These are phyloP conservation scores for Drosophila prostipennis DNA, from an alignment of 2,888 invertebrate genomes.

Conservation along the genomic window DNA sequence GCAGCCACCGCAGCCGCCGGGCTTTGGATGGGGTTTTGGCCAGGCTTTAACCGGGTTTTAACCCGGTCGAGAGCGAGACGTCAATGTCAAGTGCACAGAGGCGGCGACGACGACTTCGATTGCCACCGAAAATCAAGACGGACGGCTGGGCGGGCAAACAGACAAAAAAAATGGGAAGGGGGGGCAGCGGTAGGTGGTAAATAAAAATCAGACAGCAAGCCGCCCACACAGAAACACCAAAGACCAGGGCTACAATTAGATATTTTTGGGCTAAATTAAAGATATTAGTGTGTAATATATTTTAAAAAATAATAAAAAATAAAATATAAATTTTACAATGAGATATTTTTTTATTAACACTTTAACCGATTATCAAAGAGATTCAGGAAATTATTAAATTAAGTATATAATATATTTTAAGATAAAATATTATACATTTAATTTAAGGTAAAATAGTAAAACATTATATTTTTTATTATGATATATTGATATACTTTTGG, in stretches of 20 bases:
- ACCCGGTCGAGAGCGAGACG: conserved; percentile 28
- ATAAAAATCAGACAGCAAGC: conserved; percentile 5
- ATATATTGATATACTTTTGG: too few species aligned
- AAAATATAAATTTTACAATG: too few species aligned
- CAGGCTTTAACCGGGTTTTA: not conserved
- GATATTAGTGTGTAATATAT: too few species aligned
- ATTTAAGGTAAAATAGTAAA: too few species aligned
- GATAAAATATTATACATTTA: too few species aligned
- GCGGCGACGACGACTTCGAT: conserved; percentile 41
- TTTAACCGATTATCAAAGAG: too few species aligned
- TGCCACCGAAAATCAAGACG: conserved; percentile 25
- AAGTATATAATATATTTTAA: too few species aligned
- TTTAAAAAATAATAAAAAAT: too few species aligned
- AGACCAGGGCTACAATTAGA: not conserved
- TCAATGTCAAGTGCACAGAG: conserved; percentile 73
- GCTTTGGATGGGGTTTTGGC: not conserved
- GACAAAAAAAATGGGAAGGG: not conserved
- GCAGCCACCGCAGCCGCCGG: conserved; percentile 43
- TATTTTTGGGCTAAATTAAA: too few species aligned
- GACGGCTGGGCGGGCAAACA: not conserved
- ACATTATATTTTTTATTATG: too few species aligned
- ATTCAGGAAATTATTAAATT: too few species aligned
- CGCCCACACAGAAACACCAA: conserved; percentile 20
- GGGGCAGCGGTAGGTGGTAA: not conserved
- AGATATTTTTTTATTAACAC: too few species aligned